Base-by-base conservation (phyloP, 2,797 vertebrate genomes). In the Peromyscus nudipes region DNA sequence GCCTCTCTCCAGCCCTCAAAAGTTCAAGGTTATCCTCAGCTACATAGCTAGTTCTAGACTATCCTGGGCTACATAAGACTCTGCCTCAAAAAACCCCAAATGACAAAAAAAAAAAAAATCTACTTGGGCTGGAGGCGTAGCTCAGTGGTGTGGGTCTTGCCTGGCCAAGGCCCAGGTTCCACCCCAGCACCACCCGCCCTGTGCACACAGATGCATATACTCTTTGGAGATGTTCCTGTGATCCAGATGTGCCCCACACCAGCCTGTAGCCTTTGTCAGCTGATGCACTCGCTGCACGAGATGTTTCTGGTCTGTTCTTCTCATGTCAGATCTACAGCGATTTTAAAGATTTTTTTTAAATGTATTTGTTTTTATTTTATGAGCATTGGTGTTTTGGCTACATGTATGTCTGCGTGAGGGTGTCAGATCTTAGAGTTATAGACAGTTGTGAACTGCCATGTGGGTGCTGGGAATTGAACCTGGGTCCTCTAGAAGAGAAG, bases 231-330 rank as follows among this genome's bases (percentile, higher is more conserved):
- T 57, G 81, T 49, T 91, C 94, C 60, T 55, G 93, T 40, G 82
- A 79, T 87, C 97, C 89, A 79, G 86, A 79, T 0, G 8, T 86
- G 93, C 73, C 71, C 85, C 95, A 81, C 85, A 34, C 77, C 75
- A 4, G 16, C 19, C 40, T 57, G 75, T 89, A 93, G 37, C 73
- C 91, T 97, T 89, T 80, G 80, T 71, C 60, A 82, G 75, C 57
- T 37, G 79, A 83, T 88, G 71, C 64, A n/a, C 14, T 3, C 1
- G 95, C 64, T 89, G 4, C 77, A 16, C 12, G 21, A 86, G 91
- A 91, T 25, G 37, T 73, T 93, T 89, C 95, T 94, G 67, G 93
- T 84, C 88, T 94, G 88, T 49, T 80, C 79, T 97, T 97, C 96
- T 96, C 75, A 55, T 77, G 84, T 97, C 93, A 76, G 96, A 96